Percentiles rank a stretch among this genome's conserved stretches.
These are phyloP conservation scores for Philereme vetulata DNA, from an alignment of 2,888 invertebrate species.

Conservation along the genomic window DNA sequence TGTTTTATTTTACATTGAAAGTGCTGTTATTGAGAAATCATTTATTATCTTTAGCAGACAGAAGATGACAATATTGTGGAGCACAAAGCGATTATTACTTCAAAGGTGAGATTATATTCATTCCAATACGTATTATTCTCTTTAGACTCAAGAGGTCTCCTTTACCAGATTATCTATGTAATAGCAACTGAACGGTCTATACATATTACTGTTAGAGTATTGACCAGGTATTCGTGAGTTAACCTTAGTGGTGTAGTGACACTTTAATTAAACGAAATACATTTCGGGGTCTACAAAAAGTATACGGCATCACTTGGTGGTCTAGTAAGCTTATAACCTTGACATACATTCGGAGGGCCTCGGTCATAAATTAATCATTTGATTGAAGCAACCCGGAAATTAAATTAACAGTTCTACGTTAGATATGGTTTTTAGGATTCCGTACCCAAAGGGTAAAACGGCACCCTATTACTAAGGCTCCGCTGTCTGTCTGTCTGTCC, in stretches of 20 bases:
- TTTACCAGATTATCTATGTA: not conserved
- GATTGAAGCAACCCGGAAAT: conserved; percentile 10
- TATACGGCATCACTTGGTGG: conserved; percentile 1
- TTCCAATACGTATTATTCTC: not conserved
- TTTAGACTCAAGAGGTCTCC: not conserved
- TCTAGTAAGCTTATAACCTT: conserved; percentile 3
- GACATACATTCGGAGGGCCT: conserved; percentile 14
- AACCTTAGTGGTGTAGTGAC: no score
- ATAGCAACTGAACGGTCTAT: not conserved
- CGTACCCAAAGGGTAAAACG: no score
- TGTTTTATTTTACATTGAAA: not conserved
- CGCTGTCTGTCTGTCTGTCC: no score
- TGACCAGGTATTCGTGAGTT: no score
- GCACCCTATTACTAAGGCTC: no score
- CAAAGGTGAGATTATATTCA: not conserved
- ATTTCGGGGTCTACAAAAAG: conserved; percentile 7
- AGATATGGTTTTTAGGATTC: no score
- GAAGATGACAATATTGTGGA: not conserved
- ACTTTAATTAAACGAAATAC: not conserved
- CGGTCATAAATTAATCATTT: conserved; percentile 13
- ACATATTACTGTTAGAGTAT: no score
- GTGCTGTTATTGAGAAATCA: not conserved
- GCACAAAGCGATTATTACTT: not conserved
- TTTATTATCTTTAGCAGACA: not conserved
- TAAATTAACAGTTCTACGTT: conserved; percentile 4